Conservation (phyloP, 2,113 vertebrate genomes). For the Odocoileus virginianus region DNA sequence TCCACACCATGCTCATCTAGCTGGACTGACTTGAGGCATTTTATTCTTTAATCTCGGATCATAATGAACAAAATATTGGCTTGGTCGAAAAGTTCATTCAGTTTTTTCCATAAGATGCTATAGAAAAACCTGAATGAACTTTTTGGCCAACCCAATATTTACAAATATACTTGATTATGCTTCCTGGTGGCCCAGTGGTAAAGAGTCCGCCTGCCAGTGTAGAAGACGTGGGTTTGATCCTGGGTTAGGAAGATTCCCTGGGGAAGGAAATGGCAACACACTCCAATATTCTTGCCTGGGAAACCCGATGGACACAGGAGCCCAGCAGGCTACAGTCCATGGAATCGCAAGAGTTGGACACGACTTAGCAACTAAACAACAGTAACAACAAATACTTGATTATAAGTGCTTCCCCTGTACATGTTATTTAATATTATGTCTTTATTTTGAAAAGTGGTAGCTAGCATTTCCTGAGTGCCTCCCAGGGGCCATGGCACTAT, state of each 20-base stretch:
- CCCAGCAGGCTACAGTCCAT: accelerated
- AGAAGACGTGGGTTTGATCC: background rate
- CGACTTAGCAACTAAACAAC: background rate
- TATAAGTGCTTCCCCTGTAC: background rate
- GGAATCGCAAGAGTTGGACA: background rate
- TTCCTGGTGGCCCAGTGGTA: background rate
- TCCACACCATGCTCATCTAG: background rate
- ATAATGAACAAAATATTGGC: background rate
- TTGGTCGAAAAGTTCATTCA: background rate
- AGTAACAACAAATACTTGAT: background rate
- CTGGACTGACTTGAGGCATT: background rate
- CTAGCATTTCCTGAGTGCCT: background rate
- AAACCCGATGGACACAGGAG: background rate
- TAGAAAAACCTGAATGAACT: background rate
- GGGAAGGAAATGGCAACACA: background rate
- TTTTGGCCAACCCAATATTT: background rate
- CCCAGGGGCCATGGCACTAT: background rate
- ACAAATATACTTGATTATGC: background rate
- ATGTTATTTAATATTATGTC: background rate
- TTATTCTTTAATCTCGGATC: background rate
- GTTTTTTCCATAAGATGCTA: background rate
- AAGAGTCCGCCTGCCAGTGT: background rate
- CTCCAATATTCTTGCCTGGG: background rate
- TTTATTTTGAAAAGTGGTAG: background rate
- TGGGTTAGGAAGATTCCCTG: background rate